Conservation (phyloP, 2,888 invertebrate species). For the Caenorhabditis sinica region DNA sequence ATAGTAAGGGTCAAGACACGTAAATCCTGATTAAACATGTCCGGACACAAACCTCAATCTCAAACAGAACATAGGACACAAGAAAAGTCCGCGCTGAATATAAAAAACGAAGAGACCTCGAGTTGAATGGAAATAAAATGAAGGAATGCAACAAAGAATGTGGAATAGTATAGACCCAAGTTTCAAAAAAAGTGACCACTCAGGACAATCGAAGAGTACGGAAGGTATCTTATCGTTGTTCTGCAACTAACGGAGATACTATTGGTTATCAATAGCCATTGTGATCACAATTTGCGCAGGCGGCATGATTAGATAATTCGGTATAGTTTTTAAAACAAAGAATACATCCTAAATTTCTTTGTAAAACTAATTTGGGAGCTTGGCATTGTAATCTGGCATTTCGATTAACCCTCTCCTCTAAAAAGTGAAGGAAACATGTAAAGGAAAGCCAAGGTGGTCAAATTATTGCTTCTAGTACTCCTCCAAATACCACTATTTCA, state of each 20-base stretch:
- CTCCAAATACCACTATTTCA: not conserved
- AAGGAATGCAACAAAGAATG: not conserved
- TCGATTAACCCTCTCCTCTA: too few relatives aligned
- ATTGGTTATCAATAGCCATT: constrained; percentile 19
- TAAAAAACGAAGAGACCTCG: not conserved
- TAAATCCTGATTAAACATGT: constrained; percentile 61
- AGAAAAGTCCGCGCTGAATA: not conserved
- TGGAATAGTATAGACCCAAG: too few relatives aligned
- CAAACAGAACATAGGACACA: constrained; percentile 5
- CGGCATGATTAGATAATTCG: constrained; percentile 32
- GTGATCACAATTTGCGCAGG: not conserved
- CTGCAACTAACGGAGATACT: constrained; percentile 31
- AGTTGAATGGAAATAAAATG: not conserved
- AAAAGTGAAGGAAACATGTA: too few relatives aligned
- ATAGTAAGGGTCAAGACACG: constrained; percentile 53
- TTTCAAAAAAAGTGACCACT: not conserved
- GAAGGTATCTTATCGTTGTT: constrained; percentile 17
- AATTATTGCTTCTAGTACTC: too few relatives aligned
- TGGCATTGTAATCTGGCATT: too few relatives aligned
- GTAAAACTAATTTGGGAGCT: too few relatives aligned
- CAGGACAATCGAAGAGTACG: not conserved
- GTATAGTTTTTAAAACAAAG: constrained; percentile 14
- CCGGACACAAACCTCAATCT: not conserved
- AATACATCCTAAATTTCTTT: too few relatives aligned
- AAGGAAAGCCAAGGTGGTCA: too few relatives aligned